A percentile compares a stretch with the other conserved stretches of the same genome.
Evolutionary conservation across 2,888 invertebrate genomes (phyloP).

Genomic region (Conops quadrifasciatus): DNA sequence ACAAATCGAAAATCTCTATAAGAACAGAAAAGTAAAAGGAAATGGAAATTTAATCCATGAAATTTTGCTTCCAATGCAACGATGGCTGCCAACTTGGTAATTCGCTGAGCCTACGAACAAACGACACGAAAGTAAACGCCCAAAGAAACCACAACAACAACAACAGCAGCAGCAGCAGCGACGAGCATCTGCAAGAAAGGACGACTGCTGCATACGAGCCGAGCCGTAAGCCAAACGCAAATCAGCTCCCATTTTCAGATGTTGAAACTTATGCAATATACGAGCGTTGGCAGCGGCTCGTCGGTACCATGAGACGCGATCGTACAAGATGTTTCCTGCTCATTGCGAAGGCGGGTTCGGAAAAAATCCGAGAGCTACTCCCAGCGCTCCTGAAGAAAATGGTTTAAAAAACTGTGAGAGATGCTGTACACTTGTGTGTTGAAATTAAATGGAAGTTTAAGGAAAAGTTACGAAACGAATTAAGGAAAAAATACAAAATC

Average conservation of each 20-base stretch:
- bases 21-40: not conserved
- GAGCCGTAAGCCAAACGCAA: not conserved
- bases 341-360: too few relatives aligned
- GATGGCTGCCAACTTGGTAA: not conserved
- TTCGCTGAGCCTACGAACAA: not conserved
- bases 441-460: conserved; percentile 6
- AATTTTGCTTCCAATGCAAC: not conserved
- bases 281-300: not conserved
- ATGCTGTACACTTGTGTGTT: not conserved
- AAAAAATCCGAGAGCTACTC: conserved; percentile 53
- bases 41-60: not conserved
- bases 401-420: not conserved
- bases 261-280: conserved; percentile 23
- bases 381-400: conserved; percentile 36
- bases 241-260: not conserved
- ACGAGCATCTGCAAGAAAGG: not conserved
- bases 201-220: not conserved
- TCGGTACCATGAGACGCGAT: conserved; percentile 57
- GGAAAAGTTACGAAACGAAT: conserved; percentile 29
- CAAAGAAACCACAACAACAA: conserved; percentile 27
- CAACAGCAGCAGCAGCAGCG: not conserved
- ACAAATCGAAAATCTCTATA: not conserved
- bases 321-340: too few relatives aligned
- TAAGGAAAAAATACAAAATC: conserved; percentile 2
- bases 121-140: conserved; percentile 27